Percentiles rank a stretch among this genome's conserved stretches.
These are phyloP conservation scores for Verasper variegatus DNA, from an alignment of 2,113 vertebrate genomes.

Conservation along the genomic window DNA sequence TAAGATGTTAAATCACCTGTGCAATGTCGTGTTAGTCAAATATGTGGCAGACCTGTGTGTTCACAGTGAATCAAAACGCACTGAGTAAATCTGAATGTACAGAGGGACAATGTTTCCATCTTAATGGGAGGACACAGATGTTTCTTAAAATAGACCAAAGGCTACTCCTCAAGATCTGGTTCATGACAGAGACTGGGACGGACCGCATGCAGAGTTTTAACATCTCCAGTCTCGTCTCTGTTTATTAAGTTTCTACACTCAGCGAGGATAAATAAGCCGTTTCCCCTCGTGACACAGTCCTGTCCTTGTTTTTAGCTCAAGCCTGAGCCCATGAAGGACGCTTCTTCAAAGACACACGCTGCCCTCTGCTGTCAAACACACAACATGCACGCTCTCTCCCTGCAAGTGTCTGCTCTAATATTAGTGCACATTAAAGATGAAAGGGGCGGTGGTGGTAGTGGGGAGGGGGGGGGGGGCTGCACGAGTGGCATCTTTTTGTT, in stretches of 20 bases:
- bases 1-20: constrained; percentile 2
- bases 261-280: constrained; percentile 30
- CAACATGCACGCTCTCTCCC: constrained; percentile 41
- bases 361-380: constrained; percentile 72
- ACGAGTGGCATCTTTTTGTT: constrained; percentile 19
- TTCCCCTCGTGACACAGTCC: constrained; percentile 32
- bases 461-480: not conserved
- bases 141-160: constrained; percentile 28
- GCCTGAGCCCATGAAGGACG: constrained; percentile 19
- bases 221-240: constrained; percentile 27
- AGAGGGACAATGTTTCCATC: not conserved
- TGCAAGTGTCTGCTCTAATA: constrained; percentile 13
- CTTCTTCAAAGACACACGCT: constrained; percentile 63
- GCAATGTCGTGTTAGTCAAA: not conserved
- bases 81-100: constrained; percentile 14
- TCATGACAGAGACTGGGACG: constrained; percentile 8
- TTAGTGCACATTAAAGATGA: constrained; percentile 42
- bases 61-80: constrained; percentile 15
- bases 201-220: constrained; percentile 41
- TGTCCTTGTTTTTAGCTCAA: constrained; percentile 30
- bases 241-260: constrained; percentile 24
- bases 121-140: too few species aligned
- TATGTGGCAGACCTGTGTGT: constrained; percentile 13
- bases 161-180: constrained; percentile 1
- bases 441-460: constrained; percentile 26